phyloP scores from a whole-genome alignment of 2,797 vertebrate species.

The Natrix natrix region DNA sequence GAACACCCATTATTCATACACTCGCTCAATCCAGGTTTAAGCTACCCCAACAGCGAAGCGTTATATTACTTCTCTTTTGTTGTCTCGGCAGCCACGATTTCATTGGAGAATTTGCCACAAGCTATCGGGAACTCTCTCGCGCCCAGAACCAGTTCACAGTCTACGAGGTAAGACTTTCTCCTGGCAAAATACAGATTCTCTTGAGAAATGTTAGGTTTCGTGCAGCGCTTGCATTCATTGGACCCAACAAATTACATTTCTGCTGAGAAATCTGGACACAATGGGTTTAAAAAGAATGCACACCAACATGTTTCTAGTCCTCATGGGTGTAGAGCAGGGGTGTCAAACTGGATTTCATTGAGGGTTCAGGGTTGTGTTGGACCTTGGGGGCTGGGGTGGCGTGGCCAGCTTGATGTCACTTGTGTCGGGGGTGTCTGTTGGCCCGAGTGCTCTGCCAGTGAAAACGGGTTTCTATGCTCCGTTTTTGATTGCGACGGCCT shows the following conservation, averaged over 20 bases:
- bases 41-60: neutral
- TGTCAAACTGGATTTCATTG: no score
- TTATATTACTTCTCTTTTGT: neutral
- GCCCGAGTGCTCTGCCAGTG: no score
- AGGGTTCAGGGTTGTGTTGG: no score
- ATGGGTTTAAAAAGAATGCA: neutral
- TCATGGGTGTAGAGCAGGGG: no score
- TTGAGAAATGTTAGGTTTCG: neutral
- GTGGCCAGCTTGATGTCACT: no score
- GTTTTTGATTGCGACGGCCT: no score
- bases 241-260: neutral
- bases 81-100: constrained; percentile 83
- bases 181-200: neutral
- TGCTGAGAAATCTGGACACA: neutral
- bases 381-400: no score
- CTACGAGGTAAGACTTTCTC: constrained; percentile 83
- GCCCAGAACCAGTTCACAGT: constrained; percentile 95
- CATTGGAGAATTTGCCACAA: constrained; percentile 95
- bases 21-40: neutral
- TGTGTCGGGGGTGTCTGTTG: no score
- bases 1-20: neutral
- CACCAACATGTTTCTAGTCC: neutral
- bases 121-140: constrained; percentile 91
- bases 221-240: neutral
- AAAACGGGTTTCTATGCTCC: no score